Base-by-base conservation (phyloP, 2,113 vertebrate genomes). In the Odontesthes bonariensis region DNA sequence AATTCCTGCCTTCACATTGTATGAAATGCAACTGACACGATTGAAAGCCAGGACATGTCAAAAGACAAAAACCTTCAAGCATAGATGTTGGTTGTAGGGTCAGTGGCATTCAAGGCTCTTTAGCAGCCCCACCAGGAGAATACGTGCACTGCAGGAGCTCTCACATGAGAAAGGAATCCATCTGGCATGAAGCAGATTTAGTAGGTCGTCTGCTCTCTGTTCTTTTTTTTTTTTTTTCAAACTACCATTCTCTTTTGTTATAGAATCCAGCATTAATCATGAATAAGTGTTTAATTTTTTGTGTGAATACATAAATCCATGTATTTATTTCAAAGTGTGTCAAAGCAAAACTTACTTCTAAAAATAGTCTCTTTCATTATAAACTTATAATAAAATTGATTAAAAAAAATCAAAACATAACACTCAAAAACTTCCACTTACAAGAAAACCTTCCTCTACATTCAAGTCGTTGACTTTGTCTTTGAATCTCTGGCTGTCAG, bases 41-140 rank as follows among this genome's bases (percentile, higher is more conserved):
- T n/a, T n/a, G n/a, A n/a, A n/a, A n/a, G n/a, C n/a, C n/a, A 83
- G 31, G 31, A 59, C 20, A 27, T 56, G 52, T 72, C 20, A n/a
- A 22, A 49, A 13, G 52, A 32, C 8, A 5, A 46, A 61, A 54
- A 23, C 3, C 31, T 60, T 20, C 35, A 11, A 8, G 38, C 23
- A 11, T 66, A 69, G 17, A 44, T 33, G 6, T 19, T 49, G 31
- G 63, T 27, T 63, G 13, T 10, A 1, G 8, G 4, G 38, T 57
- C 44, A 51, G 14, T 1, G 0, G 12, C 22, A 32, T 38, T 77
- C 56, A 46, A 6, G 49, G 87, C 81, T 86, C 89, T 81, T 64
- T 58, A 72, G 90, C 77, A 73, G 20, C 89, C 60, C 81, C 91
- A 87, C 10, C n/a, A 72, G 89, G 86, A 40, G 6, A 70, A 22